These are phyloP conservation scores for Callinectes sapidus DNA, from an alignment of 2,888 invertebrate genomes.

Conservation along the genomic window DNA sequence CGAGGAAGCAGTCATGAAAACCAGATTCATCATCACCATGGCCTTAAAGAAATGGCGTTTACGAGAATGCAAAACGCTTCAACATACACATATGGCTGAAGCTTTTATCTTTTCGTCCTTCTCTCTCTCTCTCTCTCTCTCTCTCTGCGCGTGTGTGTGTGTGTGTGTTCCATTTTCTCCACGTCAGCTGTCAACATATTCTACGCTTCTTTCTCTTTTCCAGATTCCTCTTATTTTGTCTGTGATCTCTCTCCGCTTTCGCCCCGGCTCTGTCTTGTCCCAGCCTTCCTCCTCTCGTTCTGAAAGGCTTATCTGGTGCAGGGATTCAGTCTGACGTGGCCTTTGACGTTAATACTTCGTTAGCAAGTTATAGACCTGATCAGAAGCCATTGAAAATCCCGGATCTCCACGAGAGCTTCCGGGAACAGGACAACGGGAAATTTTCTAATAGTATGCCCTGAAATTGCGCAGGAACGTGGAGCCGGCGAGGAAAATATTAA, in stretches of 20 bases:
- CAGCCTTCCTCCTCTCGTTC: background rate
- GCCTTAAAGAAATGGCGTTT: background rate
- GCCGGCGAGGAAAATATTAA: background rate
- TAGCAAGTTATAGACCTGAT: constrained; percentile 21
- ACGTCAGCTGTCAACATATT: background rate
- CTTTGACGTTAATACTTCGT: constrained; percentile 13
- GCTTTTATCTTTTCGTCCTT: background rate
- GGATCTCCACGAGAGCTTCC: background rate
- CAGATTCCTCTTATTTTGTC: constrained; percentile 18
- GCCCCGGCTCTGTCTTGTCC: background rate
- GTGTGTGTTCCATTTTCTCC: background rate
- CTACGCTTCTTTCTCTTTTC: constrained; percentile 11
- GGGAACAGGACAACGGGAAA: background rate
- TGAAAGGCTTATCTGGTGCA: background rate
- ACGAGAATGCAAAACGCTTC: background rate
- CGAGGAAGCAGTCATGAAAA: too few relatives aligned
- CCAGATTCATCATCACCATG: too few relatives aligned
- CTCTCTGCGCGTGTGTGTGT: background rate
- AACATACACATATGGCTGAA: background rate
- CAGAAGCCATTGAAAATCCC: constrained; percentile 21
- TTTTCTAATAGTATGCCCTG: background rate
- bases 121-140: background rate
- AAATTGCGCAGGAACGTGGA: background rate
- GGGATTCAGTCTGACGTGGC: constrained; percentile 13
- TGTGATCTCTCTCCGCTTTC: background rate